Base-by-base conservation (phyloP, 2,888 invertebrate species). In the Tricholauxania praeusta region DNA sequence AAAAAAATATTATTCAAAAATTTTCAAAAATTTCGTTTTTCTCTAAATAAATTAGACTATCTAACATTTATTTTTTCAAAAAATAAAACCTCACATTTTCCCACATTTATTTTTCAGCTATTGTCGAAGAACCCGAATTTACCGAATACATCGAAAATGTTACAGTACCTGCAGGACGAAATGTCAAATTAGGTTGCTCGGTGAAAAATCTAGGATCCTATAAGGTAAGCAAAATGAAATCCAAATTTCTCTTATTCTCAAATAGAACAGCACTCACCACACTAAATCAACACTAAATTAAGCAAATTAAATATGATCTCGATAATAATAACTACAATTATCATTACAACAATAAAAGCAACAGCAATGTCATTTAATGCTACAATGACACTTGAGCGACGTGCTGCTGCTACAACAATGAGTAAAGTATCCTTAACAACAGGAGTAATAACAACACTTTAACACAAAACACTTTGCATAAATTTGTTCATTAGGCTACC, bases 201-300 rank as follows among this genome's bases (percentile, higher is more conserved):
- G 96, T 96, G 81, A 96, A 95, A 88, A 95, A 96, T 88, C 91
- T 96, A 75, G 96, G 96, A 80, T 92, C 93, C 59, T 96, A 94
- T 87, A 96, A 96, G 93, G 96, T 96, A 89, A 89, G 90, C 84
- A 78, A 14, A 68, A 28, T 17, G 1, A 59, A 32, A n/a, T 17
- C 15, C 1, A 60, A 14, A 15, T 39, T 10, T 7, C 39, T 10
- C 39, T 1, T 10, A 39, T 39, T 39, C 8, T 10, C 39, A 39
- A 39, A 39, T 39, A 39, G 10, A 39, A 4, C 28, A 28, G 28
- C 28, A 28, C 3, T 28, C 39, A 39, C 39, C 39, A 39, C 39
- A 39, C 10, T 48, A 53, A 62, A 69, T 69, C 60, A 32, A 32
- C 32, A 52, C 60, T 28, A 51, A 69, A 49, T 69, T 39, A 39